Evolutionary conservation across 1,140 invertebrate genomes (phyloP).

Genomic region (Zaprionus capensis): DNA sequence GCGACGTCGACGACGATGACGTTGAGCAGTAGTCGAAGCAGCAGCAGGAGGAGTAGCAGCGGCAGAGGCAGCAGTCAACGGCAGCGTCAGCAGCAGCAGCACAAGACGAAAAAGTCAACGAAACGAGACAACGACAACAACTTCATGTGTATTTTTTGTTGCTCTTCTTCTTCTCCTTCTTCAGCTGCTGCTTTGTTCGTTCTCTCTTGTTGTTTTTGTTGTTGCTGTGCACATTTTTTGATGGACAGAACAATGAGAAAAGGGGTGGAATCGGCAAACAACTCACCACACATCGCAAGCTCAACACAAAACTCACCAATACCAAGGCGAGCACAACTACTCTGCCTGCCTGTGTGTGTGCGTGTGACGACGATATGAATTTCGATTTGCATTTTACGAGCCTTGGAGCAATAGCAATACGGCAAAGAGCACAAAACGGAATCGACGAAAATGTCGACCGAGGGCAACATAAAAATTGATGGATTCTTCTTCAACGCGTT

Average conservation of each 20-base stretch:
- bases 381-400: conserved; percentile 83
- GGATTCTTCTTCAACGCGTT: conserved; percentile 79
- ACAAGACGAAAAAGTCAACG: conserved; percentile 69
- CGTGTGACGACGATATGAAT: conserved; percentile 59
- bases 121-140: conserved; percentile 60
- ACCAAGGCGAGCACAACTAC: conserved; percentile 25
- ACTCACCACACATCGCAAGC: conserved; percentile 21
- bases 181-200: conserved; percentile 38
- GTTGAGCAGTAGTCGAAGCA: conserved; percentile 37
- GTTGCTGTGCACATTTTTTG: conserved; percentile 61
- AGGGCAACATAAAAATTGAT: conserved; percentile 82
- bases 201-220: conserved; percentile 21
- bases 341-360: conserved; percentile 31
- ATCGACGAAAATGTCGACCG: conserved; percentile 77
- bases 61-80: conserved; percentile 24
- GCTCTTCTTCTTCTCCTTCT: conserved; percentile 26
- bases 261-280: conserved; percentile 77
- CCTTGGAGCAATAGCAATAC: conserved; percentile 34
- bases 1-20: conserved; percentile 32
- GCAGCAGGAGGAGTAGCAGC: conserved; percentile 27
- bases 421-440: conserved; percentile 63
- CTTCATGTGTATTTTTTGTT: conserved; percentile 45
- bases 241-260: conserved; percentile 83
- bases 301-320: conserved; percentile 26
- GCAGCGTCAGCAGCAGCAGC: conserved; percentile 36